Percentiles rank a stretch among this genome's conserved stretches.
Conservation (phyloP, 2,113 vertebrate genomes). For the Triplophysa rosa region DNA sequence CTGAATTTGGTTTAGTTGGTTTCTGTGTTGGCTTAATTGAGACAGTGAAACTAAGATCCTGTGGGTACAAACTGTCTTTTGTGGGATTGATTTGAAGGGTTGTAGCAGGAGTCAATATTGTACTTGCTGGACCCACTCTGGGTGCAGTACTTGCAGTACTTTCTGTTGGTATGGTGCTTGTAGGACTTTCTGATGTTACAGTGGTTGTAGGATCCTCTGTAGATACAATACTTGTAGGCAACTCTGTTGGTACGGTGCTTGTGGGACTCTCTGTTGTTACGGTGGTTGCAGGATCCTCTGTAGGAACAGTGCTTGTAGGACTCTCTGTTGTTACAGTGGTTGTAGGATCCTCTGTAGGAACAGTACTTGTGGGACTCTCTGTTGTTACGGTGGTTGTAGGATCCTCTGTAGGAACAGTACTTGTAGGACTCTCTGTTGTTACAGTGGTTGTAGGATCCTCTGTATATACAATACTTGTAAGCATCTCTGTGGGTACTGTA, state of each 20-base stretch:
- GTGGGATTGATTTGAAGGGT: background rate
- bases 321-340: background rate
- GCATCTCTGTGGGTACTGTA: background rate
- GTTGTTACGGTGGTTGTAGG: background rate
- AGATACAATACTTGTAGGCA: background rate
- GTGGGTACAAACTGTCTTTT: background rate
- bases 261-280: background rate
- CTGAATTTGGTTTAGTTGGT: conserved; percentile 46
- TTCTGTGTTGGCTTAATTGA: conserved; percentile 54
- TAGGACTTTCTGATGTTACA: background rate
- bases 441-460: background rate
- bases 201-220: background rate
- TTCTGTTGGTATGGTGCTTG: background rate
- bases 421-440: background rate
- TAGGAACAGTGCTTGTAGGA: background rate
- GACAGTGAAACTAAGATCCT: conserved; percentile 5
- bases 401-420: background rate
- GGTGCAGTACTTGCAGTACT: background rate
- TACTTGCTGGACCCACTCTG: background rate
- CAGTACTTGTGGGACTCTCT: background rate
- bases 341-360: background rate
- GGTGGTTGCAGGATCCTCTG: background rate
- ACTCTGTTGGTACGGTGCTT: background rate
- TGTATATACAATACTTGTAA: background rate
- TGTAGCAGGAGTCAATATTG: background rate